Evolutionary conservation across 2,888 invertebrate genomes (phyloP).

Genomic region (Rhagonycha fulva): DNA sequence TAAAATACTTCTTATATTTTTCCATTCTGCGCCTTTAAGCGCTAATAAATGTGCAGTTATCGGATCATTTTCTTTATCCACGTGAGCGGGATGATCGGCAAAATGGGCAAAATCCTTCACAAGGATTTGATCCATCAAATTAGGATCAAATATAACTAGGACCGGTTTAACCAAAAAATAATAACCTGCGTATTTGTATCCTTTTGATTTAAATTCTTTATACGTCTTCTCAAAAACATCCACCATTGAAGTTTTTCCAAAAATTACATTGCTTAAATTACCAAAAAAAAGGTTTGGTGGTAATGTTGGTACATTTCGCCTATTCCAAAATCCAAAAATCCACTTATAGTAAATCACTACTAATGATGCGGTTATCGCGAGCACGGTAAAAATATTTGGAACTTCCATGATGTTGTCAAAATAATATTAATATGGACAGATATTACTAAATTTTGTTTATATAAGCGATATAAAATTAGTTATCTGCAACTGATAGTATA

Average conservation of each 20-base stretch:
- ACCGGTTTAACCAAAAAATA: slow-evolving; percentile 20
- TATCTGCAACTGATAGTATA: too few species aligned
- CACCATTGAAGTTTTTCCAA: background rate
- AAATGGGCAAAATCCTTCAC: slow-evolving; percentile 55
- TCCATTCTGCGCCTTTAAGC: slow-evolving; percentile 56
- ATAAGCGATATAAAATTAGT: too few species aligned
- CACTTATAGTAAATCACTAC: background rate
- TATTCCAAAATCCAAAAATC: background rate
- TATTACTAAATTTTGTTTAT: too few species aligned
- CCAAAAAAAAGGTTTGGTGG: background rate
- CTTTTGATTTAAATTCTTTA: slow-evolving; percentile 7
- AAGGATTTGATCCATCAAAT: slow-evolving; percentile 51
- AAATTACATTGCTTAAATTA: too few species aligned
- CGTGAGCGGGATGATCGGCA: slow-evolving; percentile 52
- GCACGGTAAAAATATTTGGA: background rate
- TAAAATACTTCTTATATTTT: too few species aligned
- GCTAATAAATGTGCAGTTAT: slow-evolving; percentile 49
- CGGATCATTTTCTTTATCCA: slow-evolving; percentile 50
- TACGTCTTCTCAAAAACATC: background rate
- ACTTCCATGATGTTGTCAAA: too few species aligned
- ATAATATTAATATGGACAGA: too few species aligned
- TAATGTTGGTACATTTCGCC: background rate
- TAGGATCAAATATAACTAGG: slow-evolving; percentile 43
- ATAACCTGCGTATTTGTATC: slow-evolving; percentile 16
- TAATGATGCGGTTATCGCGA: background rate